These are phyloP conservation scores for Stenchaetothrips biformis DNA, from an alignment of 2,888 invertebrate species.

Conservation along the genomic window DNA sequence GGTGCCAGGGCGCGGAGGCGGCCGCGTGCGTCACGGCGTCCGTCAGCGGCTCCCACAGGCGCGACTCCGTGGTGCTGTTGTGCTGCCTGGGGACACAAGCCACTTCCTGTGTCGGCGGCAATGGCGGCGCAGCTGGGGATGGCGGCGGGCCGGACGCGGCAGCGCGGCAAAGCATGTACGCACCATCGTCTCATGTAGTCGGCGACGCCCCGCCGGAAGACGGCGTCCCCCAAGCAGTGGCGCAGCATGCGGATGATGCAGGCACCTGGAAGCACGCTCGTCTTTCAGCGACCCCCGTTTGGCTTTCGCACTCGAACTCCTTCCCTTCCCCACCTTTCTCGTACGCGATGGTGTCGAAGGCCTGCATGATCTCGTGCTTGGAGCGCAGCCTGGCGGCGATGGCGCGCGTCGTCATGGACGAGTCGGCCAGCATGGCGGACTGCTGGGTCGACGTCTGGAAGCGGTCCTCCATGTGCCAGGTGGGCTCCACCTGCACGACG, in stretches of 20 bases:
- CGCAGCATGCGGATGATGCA: not conserved
- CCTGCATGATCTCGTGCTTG: constrained; percentile 18
- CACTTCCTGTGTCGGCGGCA: not conserved
- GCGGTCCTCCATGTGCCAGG: not conserved
- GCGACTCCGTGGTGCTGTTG: constrained; percentile 11
- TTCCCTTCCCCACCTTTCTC: not conserved
- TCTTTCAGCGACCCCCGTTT: not conserved
- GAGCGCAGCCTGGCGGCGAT: not conserved
- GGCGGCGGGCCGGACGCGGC: not conserved
- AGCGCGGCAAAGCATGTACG: not conserved
- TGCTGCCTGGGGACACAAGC: not conserved
- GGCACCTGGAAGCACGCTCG: not conserved
- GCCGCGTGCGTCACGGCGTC: not conserved
- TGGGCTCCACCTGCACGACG: not conserved
- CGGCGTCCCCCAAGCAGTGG: constrained; percentile 2
- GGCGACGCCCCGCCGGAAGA: not conserved
- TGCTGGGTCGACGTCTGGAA: not conserved
- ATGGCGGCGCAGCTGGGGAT: not conserved
- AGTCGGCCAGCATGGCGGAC: not conserved
- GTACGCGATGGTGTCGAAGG: constrained; percentile 4
- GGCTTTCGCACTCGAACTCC: not conserved
- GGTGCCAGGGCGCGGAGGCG: not conserved
- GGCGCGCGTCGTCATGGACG: not conserved
- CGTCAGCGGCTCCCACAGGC: constrained; percentile 15
- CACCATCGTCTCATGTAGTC: not conserved